A percentile compares a stretch with the other conserved stretches of the same genome.
These are phyloP conservation scores for Apostichopus parvimensis DNA, from an alignment of 35 echinoderm and acorn worm species.

Conservation along the genomic window DNA sequence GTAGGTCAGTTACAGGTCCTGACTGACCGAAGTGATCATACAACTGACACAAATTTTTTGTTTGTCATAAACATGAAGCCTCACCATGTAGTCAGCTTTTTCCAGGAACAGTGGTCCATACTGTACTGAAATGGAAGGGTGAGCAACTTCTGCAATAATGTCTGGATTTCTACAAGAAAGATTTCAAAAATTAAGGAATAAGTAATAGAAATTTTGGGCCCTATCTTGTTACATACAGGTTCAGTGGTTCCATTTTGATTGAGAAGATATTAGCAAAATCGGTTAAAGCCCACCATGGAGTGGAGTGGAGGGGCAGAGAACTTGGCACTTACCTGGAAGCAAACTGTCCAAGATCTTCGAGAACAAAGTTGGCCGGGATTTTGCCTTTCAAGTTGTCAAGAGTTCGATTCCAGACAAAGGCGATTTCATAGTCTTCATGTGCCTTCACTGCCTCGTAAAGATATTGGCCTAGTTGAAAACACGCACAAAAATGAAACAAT, in stretches of 20 bases:
- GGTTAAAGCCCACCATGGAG: too few species aligned
- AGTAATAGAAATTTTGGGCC: too few species aligned
- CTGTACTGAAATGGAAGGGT: slow-evolving; percentile 72
- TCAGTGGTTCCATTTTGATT: too few species aligned
- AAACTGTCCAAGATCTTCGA: slow-evolving; percentile 78
- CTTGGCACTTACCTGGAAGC: slow-evolving; percentile 66
- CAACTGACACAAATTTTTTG: too few species aligned
- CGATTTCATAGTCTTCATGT: slow-evolving; percentile 79
- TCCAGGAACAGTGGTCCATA: slow-evolving; percentile 80
- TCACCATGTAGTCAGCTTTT: slow-evolving; percentile 93
- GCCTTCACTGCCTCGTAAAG: slow-evolving; percentile 72
- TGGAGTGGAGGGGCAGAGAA: not conserved
- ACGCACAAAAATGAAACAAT: not conserved
- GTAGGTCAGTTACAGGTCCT: too few species aligned
- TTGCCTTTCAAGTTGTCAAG: slow-evolving; percentile 59
- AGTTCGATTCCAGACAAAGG: slow-evolving; percentile 92
- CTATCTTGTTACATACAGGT: too few species aligned
- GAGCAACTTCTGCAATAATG: slow-evolving; percentile 92
- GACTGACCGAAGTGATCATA: too few species aligned
- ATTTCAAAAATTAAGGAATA: not conserved
- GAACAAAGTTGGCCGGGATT: slow-evolving; percentile 54
- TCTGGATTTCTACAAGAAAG: slow-evolving; percentile 71
- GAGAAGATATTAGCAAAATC: too few species aligned
- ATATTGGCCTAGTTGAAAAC: slow-evolving; percentile 71
- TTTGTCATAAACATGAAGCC: not conserved